Evolutionary conservation across 2,113 vertebrate genomes (phyloP).

Genomic region (Dasyornis broadbenti): DNA sequence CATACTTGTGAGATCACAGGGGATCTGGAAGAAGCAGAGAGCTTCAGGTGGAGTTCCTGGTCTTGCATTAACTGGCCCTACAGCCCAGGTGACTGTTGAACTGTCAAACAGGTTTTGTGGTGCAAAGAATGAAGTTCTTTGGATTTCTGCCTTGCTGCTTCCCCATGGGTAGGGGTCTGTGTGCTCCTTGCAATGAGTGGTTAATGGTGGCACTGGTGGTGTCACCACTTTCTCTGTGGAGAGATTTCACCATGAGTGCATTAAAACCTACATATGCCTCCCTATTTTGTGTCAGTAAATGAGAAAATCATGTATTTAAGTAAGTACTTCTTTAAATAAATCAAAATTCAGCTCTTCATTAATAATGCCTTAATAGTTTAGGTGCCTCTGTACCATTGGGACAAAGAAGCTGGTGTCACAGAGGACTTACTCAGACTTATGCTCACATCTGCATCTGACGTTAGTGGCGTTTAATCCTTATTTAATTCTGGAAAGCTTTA

Average conservation of each 20-base stretch:
- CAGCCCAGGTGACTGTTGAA: not conserved
- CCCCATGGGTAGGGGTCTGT: not conserved
- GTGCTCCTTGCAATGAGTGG: not conserved
- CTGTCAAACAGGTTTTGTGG: not conserved
- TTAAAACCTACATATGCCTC: not conserved
- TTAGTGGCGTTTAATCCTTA: not conserved
- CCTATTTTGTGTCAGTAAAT: not conserved
- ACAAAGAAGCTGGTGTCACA: not conserved
- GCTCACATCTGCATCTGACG: not conserved
- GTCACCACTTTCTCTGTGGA: not conserved
- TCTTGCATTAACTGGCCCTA: not conserved
- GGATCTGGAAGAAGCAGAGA: not conserved
- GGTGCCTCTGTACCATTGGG: not conserved
- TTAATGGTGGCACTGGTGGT: fast-evolving
- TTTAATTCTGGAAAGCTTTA: not conserved
- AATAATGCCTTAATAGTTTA: not conserved
- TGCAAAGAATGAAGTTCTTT: not conserved
- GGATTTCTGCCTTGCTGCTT: not conserved
- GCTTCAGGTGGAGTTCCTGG: not conserved
- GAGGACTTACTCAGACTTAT: not conserved
- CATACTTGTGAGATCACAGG: not conserved
- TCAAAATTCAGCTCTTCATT: not conserved
- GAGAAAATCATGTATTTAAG: not conserved
- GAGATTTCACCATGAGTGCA: not conserved
- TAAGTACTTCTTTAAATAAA: not conserved